These are phyloP conservation scores for Physeter macrocephalus DNA, from an alignment of 2,113 vertebrate genomes.

Conservation along the genomic window DNA sequence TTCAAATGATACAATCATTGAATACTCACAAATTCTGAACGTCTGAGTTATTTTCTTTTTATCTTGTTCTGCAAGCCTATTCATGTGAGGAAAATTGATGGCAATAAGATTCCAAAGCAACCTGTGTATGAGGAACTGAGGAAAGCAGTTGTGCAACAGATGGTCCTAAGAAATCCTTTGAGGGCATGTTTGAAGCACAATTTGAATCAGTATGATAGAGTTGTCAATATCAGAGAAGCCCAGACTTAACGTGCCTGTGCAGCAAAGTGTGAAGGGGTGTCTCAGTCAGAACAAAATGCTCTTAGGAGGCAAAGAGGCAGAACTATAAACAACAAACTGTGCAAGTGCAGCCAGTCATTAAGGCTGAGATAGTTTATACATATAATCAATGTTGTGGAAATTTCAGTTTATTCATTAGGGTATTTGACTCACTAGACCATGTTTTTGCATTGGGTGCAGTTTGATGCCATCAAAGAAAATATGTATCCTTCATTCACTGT, in stretches of 20 bases:
- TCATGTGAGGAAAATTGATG: not conserved
- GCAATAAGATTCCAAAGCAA: not conserved
- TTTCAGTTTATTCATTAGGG: not conserved
- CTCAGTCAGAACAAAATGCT: not conserved
- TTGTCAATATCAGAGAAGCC: not conserved
- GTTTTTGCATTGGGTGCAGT: not conserved
- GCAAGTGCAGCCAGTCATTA: not conserved
- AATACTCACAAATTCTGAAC: not conserved
- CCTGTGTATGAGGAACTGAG: not conserved
- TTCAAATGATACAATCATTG: not conserved
- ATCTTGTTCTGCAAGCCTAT: not conserved
- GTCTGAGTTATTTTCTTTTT: not conserved
- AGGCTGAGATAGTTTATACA: not conserved
- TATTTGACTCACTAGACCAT: not conserved
- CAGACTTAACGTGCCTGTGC: not conserved
- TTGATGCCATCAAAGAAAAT: not conserved
- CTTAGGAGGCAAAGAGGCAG: not conserved
- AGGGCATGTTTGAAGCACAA: not conserved
- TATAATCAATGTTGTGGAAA: not conserved
- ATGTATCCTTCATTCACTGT: not conserved
- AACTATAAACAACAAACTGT: not conserved
- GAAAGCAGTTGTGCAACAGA: not conserved
- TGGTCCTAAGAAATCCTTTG: not conserved
- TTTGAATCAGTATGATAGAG: constrained; percentile 30
- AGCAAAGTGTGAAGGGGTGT: not conserved